Base-by-base conservation (phyloP, 1,140 invertebrate species). In the Drosophila nikananu region DNA sequence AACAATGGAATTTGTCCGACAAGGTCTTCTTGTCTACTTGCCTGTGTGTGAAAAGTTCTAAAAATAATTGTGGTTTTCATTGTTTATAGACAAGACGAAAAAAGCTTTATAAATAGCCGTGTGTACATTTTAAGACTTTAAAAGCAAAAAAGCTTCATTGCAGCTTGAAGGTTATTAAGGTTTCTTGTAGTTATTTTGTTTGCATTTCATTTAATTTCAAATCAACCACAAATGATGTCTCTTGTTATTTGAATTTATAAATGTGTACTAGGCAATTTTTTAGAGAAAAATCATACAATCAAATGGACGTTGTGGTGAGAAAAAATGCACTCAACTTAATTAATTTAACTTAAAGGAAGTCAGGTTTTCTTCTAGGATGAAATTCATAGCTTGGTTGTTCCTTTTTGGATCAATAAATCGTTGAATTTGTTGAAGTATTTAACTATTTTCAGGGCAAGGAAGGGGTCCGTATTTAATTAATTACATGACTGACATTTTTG, bases 11-110 rank as follows among this genome's bases (percentile, higher is more conserved):
- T 68, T 41, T 25, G 3, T 27, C 12, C 41, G 62, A 25, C 63
- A 68, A 68, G 63, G 64, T 25, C 66, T 39, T 25, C 54, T 37
- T 37, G 54, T n/a, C 15, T 10, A 17, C 54, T 37, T 55, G 64
- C 48, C 27, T 65, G 27, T 65, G 30, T 21, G 58, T 25, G 27
- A 32, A 35, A 67, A n/a, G 54, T 64, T 48, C 64, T 67, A 55
- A 72, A 73, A 73, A 73, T 72, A 73, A 48, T 42, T 72, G 70
- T 32, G 67, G 67, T n/a, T 72, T 17, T 6, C 35, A 48, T 51
- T 71, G 39, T 49, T 42, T 51, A 59, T 70, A 55, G 15, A 39
- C 54, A 39, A 39, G 54, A 39, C 21, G n/a, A 55, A 37, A 23
- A 10, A 51, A 60, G 39, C 25, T 27, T 51, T 59, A 72, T 59